phyloP scores from a whole-genome alignment of 2,113 vertebrate genomes.

The Bubalus kerabau region DNA sequence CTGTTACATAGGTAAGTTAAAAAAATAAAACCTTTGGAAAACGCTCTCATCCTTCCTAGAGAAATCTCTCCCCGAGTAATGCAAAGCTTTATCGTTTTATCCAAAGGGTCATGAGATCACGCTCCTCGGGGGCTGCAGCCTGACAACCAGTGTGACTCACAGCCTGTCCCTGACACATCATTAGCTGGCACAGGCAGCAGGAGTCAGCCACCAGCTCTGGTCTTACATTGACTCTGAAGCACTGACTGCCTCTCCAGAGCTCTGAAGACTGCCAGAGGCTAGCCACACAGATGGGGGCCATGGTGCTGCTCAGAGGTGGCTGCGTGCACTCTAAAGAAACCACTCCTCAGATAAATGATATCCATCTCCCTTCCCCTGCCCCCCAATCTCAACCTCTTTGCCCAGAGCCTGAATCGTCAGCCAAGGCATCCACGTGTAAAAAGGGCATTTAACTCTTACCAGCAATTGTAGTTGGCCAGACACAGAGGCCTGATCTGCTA shows the following conservation, averaged over 20 bases:
- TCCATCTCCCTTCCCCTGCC: not conserved
- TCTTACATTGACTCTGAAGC: not conserved
- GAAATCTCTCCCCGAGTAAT: not conserved
- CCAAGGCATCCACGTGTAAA: not conserved
- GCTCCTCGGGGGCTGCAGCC: not conserved
- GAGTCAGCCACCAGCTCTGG: not conserved
- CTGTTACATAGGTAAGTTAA: not conserved
- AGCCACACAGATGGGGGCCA: not conserved
- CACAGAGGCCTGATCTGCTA: not conserved
- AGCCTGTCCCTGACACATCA: not conserved
- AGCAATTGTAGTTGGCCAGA: not conserved
- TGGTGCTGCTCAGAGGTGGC: not conserved
- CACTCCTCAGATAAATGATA: not conserved
- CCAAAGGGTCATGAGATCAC: not conserved
- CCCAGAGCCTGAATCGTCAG: not conserved
- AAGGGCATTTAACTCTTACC: not conserved
- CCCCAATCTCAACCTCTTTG: not conserved
- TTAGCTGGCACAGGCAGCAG: not conserved
- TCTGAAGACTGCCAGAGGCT: not conserved
- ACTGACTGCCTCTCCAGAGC: not conserved
- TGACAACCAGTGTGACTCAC: not conserved
- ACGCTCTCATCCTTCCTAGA: not conserved
- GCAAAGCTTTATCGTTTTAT: not conserved
- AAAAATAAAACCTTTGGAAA: conserved; percentile 25
- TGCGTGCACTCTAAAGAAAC: not conserved